Percentiles rank a stretch among this genome's conserved stretches.
Evolutionary conservation across 2,797 vertebrate species (phyloP).

Genomic region (Microtus californicus): DNA sequence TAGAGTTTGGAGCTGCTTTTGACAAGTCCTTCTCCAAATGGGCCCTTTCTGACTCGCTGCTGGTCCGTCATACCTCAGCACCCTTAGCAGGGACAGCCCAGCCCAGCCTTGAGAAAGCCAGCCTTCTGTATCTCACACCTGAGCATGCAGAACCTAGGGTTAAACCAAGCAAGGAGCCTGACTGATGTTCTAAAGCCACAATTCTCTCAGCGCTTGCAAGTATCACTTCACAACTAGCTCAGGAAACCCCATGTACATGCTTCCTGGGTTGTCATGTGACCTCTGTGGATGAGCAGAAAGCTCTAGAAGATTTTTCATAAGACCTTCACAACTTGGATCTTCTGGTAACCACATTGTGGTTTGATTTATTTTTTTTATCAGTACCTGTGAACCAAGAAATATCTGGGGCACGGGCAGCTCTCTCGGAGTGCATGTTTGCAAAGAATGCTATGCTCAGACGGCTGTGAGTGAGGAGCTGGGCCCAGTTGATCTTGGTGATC

Average conservation of each 20-base stretch:
- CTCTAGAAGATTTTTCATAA: not conserved
- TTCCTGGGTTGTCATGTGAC: not conserved
- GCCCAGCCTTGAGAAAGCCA: not conserved
- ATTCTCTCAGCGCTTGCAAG: too few relatives aligned
- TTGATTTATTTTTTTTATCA: not conserved
- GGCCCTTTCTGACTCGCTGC: not conserved
- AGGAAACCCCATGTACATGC: accelerated
- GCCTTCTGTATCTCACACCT: not conserved
- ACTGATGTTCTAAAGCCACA: not conserved
- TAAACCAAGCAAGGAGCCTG: not conserved
- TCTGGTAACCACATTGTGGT: not conserved
- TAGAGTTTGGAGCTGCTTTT: not conserved
- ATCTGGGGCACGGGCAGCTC: not conserved
- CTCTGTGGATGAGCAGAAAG: not conserved
- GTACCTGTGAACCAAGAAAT: not conserved
- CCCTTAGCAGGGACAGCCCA: too few relatives aligned
- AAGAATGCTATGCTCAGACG: accelerated
- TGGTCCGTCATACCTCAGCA: not conserved
- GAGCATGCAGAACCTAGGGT: not conserved
- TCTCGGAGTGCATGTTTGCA: not conserved
- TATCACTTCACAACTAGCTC: not conserved
- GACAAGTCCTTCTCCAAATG: accelerated
- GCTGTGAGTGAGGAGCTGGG: accelerated
- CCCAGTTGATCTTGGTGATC: accelerated
- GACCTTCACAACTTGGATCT: not conserved